Percentiles rank a stretch among this genome's conserved stretches.
phyloP scores from a whole-genome alignment of 2,797 vertebrate species.

The Phrynocephalus vlangalii region DNA sequence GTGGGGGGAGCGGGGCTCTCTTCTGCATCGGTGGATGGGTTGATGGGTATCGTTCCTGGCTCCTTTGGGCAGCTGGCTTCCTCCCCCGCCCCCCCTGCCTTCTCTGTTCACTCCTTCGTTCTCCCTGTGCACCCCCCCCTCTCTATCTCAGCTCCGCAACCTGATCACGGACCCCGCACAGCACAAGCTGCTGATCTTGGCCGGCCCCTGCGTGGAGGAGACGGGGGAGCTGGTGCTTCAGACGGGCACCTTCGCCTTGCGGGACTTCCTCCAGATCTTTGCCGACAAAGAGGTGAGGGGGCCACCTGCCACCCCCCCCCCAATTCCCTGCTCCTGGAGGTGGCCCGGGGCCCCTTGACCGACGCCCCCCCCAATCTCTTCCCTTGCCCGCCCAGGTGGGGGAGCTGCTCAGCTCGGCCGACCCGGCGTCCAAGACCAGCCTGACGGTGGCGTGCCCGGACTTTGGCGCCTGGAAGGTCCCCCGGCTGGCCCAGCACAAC shows the following conservation, averaged over 20 bases:
- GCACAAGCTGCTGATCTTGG: constrained; percentile 91
- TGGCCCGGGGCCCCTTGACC: no score
- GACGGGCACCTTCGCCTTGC: constrained; percentile 85
- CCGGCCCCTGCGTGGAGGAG: constrained; percentile 87
- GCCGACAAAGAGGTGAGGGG: constrained; percentile 85
- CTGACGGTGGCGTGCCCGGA: constrained; percentile 90
- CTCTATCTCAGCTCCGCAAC: constrained; percentile 82
- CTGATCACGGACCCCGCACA: constrained; percentile 85
- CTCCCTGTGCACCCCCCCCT: neutral
- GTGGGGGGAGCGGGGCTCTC: no score
- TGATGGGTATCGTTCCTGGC: no score
- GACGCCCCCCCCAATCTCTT: no score
- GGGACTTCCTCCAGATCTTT: constrained; percentile 88
- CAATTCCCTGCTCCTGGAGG: no score
- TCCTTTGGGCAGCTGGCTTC: no score
- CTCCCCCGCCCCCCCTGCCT: neutral
- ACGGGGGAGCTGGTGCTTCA: constrained; percentile 90
- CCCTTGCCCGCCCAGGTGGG: constrained; percentile 77
- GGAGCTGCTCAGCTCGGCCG: constrained; percentile 79
- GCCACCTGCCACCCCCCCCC: no score
- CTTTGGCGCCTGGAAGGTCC: constrained; percentile 85
- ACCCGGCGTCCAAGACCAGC: constrained; percentile 71
- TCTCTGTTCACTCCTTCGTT: neutral
- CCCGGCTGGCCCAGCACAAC: constrained; percentile 75
- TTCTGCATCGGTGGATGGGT: no score